Evolutionary conservation across 2,113 vertebrate genomes (phyloP).

Genomic region (Promerops cafer): DNA sequence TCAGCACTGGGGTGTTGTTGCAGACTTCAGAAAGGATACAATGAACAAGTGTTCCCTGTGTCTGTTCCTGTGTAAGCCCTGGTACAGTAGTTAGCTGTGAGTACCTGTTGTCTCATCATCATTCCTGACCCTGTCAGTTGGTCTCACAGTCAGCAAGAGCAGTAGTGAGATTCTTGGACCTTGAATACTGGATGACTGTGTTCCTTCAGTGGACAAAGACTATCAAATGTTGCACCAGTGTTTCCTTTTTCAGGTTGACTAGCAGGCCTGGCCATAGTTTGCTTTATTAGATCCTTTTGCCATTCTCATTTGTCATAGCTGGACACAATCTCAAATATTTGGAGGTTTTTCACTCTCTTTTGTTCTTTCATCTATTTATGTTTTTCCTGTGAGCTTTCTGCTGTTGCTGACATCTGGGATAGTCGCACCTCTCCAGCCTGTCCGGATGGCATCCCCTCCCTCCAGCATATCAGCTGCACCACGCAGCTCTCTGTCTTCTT

Average conservation of each 20-base stretch:
- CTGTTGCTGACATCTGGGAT: background rate
- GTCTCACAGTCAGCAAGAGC: background rate
- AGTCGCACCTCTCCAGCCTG: too few relatives aligned
- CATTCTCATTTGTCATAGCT: background rate
- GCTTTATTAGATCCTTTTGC: background rate
- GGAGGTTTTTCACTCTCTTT: background rate
- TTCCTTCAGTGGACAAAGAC: background rate
- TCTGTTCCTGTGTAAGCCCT: background rate
- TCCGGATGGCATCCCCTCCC: too few relatives aligned
- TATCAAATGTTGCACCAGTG: background rate
- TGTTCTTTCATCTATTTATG: background rate
- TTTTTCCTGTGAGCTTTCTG: background rate
- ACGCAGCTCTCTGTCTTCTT: too few relatives aligned
- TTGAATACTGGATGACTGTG: background rate
- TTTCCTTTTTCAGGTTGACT: background rate
- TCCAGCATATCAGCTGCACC: too few relatives aligned
- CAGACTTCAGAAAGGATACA: background rate
- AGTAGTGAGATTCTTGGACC: background rate
- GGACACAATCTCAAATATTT: background rate
- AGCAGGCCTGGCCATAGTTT: background rate
- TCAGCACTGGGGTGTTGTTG: background rate
- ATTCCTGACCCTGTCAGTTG: background rate
- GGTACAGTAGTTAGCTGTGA: background rate
- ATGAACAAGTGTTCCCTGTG: background rate
- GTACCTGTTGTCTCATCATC: accelerated